A percentile compares a stretch with the other conserved stretches of the same genome.
These are phyloP conservation scores for Trachelus stipa DNA, from an alignment of 2,888 invertebrate genomes.

Conservation along the genomic window DNA sequence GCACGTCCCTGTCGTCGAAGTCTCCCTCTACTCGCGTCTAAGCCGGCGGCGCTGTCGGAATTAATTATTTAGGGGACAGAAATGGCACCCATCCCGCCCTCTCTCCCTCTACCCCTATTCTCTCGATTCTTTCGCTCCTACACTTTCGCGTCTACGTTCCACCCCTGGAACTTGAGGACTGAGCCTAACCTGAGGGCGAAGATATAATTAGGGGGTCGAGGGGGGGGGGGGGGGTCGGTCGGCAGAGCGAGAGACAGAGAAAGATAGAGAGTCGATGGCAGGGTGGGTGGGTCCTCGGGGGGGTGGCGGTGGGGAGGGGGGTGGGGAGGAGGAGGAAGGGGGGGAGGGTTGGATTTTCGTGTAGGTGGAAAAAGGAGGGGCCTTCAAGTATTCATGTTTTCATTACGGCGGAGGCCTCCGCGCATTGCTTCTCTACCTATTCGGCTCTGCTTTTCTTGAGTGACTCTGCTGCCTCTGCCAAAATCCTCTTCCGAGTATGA, in stretches of 20 bases:
- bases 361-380: slow-evolving; percentile 22
- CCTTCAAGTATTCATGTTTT: slow-evolving; percentile 67
- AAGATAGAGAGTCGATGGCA: not conserved
- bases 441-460: slow-evolving; percentile 22
- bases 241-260: slow-evolving; percentile 9
- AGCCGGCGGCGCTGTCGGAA: slow-evolving; percentile 64
- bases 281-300: slow-evolving; percentile 21
- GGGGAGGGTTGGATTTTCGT: not conserved
- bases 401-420: slow-evolving; percentile 56
- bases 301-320: no score
- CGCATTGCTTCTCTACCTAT: slow-evolving; percentile 4
- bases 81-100: slow-evolving; percentile 56
- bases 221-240: slow-evolving; percentile 14
- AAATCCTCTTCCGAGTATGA: no score
- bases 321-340: no score
- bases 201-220: slow-evolving; percentile 65
- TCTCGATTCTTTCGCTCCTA: slow-evolving; percentile 47
- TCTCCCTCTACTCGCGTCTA: slow-evolving; percentile 46
- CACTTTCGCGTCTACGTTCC: slow-evolving; percentile 19
- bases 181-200: slow-evolving; percentile 58
- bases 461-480: slow-evolving; percentile 39
- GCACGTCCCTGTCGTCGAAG: slow-evolving; percentile 45
- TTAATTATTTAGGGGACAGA: slow-evolving; percentile 67
- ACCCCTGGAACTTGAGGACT: slow-evolving; percentile 40
- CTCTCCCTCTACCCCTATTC: slow-evolving; percentile 32